Evolutionary conservation across 2,888 invertebrate species (phyloP), one percentile per base, ranked within the genome.

Genomic region (Cheilosia scutellata): DNA sequence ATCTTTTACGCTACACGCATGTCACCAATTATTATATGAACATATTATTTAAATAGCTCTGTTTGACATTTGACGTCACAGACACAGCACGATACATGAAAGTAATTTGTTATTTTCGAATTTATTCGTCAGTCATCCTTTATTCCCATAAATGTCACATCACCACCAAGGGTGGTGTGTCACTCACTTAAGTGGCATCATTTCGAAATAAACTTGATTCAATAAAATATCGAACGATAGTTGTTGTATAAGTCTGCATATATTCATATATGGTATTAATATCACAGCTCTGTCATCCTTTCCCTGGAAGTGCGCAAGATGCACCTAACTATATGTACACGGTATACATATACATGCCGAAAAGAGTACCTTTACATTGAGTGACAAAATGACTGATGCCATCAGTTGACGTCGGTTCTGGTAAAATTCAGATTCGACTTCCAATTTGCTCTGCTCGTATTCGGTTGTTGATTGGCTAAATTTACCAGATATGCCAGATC

Each of bases 161-260:
- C 53, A 62, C 31, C 70, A 60, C 40, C 70, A 47, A 44, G 44
- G 11, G 20, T 37, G 66, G 25, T 11, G 33, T 57, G 57, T 33
- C 74, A 71, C 53, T 79, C 57, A 87, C 88, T 88, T 92, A 92
- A 92, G 92, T 92, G 90, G 92, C 92, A 90, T 92, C 89, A 92
- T 92, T 92, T 91, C 87, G 90, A 91, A 92, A 92, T 92, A 92
- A 92, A 92, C 92, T 92, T 92, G 92, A 92, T 92, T 92, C 92
- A 91, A 92, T 92, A 91, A 91, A 87, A 88, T 88, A 87, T 88
- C 86, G 87, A 84, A 86, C 79, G 82, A 51, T 78, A 80, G 74
- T 25, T 2, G 57, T 47, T 2, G 57, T 47, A 31, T 25, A 42
- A 27, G 60, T 16, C 5, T 44, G 37, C 16, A n/a, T 27, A 42